Conservation (phyloP, 2,888 invertebrate species). For the Andrena bucephala region DNA sequence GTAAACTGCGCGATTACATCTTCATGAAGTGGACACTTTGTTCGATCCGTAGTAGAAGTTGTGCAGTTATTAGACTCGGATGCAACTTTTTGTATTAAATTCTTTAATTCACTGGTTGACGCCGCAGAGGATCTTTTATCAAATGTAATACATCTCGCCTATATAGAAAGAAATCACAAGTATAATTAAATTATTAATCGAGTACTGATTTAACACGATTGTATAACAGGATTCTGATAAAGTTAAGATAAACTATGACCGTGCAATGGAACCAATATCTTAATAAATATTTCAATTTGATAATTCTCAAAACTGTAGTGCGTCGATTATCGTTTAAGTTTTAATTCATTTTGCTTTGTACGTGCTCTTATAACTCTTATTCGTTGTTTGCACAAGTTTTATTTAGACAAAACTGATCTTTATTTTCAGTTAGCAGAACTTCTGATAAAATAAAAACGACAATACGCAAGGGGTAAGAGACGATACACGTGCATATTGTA, state of each 20-base stretch:
- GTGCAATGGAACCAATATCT: not conserved
- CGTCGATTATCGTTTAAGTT: not conserved
- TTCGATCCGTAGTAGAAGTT: slow-evolving; percentile 16
- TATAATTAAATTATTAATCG: not conserved
- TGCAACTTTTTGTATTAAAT: slow-evolving; percentile 74
- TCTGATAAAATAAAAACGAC: slow-evolving; percentile 5
- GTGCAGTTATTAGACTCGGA: slow-evolving; percentile 53
- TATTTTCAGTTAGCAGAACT: too few relatives aligned
- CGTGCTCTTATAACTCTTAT: not conserved
- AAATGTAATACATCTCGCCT: slow-evolving; percentile 30
- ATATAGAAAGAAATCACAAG: slow-evolving; percentile 23
- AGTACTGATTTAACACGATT: not conserved
- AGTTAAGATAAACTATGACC: not conserved
- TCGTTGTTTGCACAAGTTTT: too few relatives aligned
- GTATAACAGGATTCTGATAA: not conserved
- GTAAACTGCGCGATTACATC: slow-evolving; percentile 58
- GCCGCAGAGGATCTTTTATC: slow-evolving; percentile 35
- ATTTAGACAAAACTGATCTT: too few relatives aligned
- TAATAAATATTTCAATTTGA: not conserved
- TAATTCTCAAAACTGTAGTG: not conserved
- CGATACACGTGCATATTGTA: not conserved
- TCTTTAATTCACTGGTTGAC: slow-evolving; percentile 73
- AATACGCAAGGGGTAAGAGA: not conserved
- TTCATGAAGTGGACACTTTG: slow-evolving; percentile 75
- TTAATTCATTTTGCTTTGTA: not conserved